These are phyloP conservation scores for Ceratosolen solmsi DNA, from an alignment of 1,140 invertebrate species.

Conservation along the genomic window DNA sequence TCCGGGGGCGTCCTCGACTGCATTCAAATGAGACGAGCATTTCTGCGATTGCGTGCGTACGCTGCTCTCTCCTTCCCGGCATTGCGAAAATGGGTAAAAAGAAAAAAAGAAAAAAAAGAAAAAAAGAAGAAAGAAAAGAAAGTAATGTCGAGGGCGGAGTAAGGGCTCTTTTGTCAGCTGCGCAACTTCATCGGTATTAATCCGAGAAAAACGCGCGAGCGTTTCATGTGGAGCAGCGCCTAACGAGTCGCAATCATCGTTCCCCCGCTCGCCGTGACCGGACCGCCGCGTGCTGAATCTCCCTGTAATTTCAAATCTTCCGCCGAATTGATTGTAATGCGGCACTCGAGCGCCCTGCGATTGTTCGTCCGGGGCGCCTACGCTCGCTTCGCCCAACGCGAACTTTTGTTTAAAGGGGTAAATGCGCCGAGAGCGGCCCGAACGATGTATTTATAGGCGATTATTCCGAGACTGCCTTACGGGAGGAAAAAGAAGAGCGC, in stretches of 20 bases:
- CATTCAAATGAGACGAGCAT: slow-evolving; percentile 30
- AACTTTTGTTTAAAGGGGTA: slow-evolving; percentile 51
- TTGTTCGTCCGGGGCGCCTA: not conserved
- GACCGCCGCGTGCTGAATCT: slow-evolving; percentile 37
- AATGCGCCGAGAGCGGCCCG: slow-evolving; percentile 20
- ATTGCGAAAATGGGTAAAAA: not conserved
- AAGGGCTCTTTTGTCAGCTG: not conserved
- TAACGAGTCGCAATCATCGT: slow-evolving; percentile 59
- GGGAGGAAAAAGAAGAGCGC: not conserved
- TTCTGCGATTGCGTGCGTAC: not conserved
- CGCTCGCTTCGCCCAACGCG: not conserved
- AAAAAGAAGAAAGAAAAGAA: too few relatives aligned
- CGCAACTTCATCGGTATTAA: slow-evolving; percentile 31
- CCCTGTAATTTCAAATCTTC: slow-evolving; percentile 63
- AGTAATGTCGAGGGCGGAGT: not conserved
- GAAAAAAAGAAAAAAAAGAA: too few relatives aligned
- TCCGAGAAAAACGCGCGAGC: slow-evolving; percentile 30
- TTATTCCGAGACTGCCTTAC: slow-evolving; percentile 24
- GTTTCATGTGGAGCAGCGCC: slow-evolving; percentile 14
- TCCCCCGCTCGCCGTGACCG: slow-evolving; percentile 25
- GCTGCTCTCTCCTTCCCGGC: too few relatives aligned
- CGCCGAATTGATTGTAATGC: slow-evolving; percentile 54
- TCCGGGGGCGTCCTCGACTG: not conserved
- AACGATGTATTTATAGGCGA: slow-evolving; percentile 47
- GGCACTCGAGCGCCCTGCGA: slow-evolving; percentile 37